These are phyloP conservation scores for Calliopum simillimum DNA, from an alignment of 2,888 invertebrate genomes.

Conservation along the genomic window DNA sequence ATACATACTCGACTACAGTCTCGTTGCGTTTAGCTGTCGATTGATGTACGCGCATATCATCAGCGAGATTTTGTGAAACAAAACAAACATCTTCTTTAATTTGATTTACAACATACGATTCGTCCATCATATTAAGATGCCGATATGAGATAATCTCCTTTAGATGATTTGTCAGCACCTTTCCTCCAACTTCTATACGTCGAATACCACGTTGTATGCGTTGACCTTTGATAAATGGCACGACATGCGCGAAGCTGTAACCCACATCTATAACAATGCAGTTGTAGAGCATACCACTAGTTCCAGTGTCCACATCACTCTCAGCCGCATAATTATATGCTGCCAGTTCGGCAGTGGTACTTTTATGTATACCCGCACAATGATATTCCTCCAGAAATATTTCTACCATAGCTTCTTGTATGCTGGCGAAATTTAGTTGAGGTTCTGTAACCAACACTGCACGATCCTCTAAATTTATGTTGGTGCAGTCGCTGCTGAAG, in stretches of 20 bases:
- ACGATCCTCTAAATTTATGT: constrained; percentile 81
- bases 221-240: constrained; percentile 88
- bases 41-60: constrained; percentile 80
- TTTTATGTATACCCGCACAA: constrained; percentile 82
- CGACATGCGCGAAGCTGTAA: constrained; percentile 94
- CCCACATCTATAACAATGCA: constrained; percentile 93
- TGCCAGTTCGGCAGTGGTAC: constrained; percentile 84
- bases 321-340: constrained; percentile 73
- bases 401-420: constrained; percentile 94
- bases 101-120: constrained; percentile 98
- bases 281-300: constrained; percentile 69
- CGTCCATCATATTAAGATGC: constrained; percentile 98
- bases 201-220: constrained; percentile 78
- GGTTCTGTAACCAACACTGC: constrained; percentile 94
- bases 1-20: constrained; percentile 89
- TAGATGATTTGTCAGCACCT: constrained; percentile 95
- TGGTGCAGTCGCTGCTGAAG: constrained; percentile 86
- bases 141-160: constrained; percentile 97
- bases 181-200: constrained; percentile 96
- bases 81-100: constrained; percentile 98
- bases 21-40: constrained; percentile 73
- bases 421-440: constrained; percentile 89
- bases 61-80: constrained; percentile 85
- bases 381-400: constrained; percentile 98
- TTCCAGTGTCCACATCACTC: constrained; percentile 66